phyloP scores from a whole-genome alignment of 2,888 invertebrate genomes.

The Thalpophila matura region DNA sequence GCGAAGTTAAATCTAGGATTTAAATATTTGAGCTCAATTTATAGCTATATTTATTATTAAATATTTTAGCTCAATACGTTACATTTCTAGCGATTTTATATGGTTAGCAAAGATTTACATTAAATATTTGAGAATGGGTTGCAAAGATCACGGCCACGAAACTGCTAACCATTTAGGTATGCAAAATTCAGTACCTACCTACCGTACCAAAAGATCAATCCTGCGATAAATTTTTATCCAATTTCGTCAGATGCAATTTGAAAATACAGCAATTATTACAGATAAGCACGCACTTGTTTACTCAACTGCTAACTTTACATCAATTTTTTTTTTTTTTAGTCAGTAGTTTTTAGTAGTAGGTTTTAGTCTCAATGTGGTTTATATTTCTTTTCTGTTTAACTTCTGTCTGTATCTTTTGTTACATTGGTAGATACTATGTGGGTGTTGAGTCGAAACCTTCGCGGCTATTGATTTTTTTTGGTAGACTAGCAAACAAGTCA shows the following conservation, averaged over 20 bases:
- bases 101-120: constrained; percentile 28
- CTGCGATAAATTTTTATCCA: background rate
- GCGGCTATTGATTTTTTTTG: constrained; percentile 9
- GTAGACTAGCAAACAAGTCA: background rate
- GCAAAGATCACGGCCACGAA: constrained; percentile 26
- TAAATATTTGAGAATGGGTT: constrained; percentile 38
- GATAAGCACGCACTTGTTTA: background rate
- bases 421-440: background rate
- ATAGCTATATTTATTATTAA: too few species aligned
- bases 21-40: background rate
- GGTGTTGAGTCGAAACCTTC: constrained; percentile 15
- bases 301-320: background rate
- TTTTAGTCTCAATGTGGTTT: background rate
- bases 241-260: too few species aligned
- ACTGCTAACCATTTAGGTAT: background rate
- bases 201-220: background rate
- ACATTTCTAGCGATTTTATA: background rate
- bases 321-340: too few species aligned
- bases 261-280: background rate
- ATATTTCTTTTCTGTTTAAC: background rate
- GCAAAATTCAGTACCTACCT: background rate
- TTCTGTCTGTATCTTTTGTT: background rate
- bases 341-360: too few species aligned
- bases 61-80: background rate
- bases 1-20: background rate